Evolutionary conservation across 2,113 vertebrate species (phyloP).

Genomic region (Cyphomyrus plagiostoma): DNA sequence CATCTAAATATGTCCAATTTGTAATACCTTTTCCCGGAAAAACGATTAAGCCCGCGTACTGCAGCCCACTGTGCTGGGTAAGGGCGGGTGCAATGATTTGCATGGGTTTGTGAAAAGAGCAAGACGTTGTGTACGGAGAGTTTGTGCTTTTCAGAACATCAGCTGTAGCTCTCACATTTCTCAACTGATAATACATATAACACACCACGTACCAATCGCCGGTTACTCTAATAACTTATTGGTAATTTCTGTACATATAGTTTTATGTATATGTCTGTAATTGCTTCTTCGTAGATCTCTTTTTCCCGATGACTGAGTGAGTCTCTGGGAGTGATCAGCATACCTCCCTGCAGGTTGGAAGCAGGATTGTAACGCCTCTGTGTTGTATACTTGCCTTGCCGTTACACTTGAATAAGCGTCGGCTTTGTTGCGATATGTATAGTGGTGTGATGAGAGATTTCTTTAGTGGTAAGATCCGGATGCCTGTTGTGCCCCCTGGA

Average conservation of each 20-base stretch:
- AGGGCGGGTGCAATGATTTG: background rate
- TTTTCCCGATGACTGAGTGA: background rate
- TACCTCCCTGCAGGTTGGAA: background rate
- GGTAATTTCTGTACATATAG: background rate
- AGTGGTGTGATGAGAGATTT: background rate
- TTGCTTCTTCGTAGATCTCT: background rate
- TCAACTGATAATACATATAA: background rate
- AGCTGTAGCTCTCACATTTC: background rate
- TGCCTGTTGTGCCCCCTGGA: background rate
- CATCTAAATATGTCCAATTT: background rate
- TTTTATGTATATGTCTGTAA: background rate
- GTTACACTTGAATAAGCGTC: background rate
- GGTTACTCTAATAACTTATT: constrained; percentile 1
- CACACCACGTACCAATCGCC: background rate
- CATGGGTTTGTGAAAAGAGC: background rate
- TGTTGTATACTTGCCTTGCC: background rate
- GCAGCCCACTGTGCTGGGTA: background rate
- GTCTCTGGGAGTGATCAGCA: background rate
- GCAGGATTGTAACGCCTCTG: background rate
- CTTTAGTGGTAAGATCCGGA: background rate
- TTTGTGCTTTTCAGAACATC: background rate
- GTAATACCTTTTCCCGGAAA: background rate
- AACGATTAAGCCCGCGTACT: background rate
- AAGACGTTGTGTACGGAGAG: background rate
- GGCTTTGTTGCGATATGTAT: background rate